Evolutionary conservation across 2,113 vertebrate species (phyloP).

Genomic region (Silurus asotus): DNA sequence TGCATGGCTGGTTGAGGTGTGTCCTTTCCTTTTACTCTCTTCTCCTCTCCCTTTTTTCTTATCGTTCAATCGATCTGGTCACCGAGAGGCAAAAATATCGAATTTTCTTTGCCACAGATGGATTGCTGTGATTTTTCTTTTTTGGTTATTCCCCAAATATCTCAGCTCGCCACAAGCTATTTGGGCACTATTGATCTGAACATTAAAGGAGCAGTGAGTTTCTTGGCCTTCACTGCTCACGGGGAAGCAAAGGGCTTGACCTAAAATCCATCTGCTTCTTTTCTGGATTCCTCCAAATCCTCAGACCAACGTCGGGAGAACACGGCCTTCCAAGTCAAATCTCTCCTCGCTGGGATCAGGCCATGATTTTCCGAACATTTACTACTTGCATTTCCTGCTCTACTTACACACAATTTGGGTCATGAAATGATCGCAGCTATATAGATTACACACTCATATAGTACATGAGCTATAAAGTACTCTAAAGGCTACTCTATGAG

Average conservation of each 20-base stretch:
- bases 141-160: conserved; percentile 61
- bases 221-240: conserved; percentile 55
- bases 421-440: conserved; percentile 22
- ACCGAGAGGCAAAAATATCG: conserved; percentile 58
- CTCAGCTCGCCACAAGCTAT: conserved; percentile 56
- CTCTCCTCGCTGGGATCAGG: conserved; percentile 42
- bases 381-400: conserved; percentile 5
- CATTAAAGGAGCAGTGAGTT: conserved; percentile 63
- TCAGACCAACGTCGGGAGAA: conserved; percentile 40
- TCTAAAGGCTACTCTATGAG: neutral
- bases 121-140: conserved; percentile 51
- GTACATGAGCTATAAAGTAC: neutral
- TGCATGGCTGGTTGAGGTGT: conserved; percentile 43
- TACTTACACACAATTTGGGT: conserved; percentile 32
- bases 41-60: neutral
- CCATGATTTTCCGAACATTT: conserved; percentile 8
- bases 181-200: conserved; percentile 67
- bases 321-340: conserved; percentile 10
- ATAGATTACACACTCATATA: neutral
- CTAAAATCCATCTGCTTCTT: conserved; percentile 57
- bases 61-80: conserved; percentile 59
- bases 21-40: neutral
- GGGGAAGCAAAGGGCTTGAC: conserved; percentile 54
- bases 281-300: conserved; percentile 51
- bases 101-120: conserved; percentile 64